Percentiles rank a stretch among this genome's conserved stretches.
Evolutionary conservation across 2,797 vertebrate genomes (phyloP).

Genomic region (Gobio occitaniae): DNA sequence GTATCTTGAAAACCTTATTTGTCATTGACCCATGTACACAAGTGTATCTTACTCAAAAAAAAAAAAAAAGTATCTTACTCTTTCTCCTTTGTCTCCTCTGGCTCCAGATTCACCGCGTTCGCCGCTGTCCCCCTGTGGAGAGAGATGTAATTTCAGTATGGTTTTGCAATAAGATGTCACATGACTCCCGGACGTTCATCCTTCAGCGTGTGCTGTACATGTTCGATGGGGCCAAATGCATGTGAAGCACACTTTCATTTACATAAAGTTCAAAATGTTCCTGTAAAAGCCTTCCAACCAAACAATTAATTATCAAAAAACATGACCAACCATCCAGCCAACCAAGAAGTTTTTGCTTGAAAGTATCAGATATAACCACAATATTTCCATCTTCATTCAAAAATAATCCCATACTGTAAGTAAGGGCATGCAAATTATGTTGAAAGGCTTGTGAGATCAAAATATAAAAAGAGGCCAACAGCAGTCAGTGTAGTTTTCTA

Average conservation of each 20-base stretch:
- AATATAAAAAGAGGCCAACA: background rate
- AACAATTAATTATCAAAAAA: background rate
- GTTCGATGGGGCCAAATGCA: background rate
- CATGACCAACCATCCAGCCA: background rate
- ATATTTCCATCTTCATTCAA: background rate
- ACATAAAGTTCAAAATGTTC: background rate
- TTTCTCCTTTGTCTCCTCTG: conserved; percentile 85
- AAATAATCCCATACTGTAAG: background rate
- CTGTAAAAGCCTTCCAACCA: background rate
- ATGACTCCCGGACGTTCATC: background rate
- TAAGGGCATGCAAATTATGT: background rate
- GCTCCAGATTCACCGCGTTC: conserved; percentile 81
- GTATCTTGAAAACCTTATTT: too few species aligned
- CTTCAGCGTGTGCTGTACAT: background rate
- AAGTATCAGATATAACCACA: background rate
- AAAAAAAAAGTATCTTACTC: conserved; percentile 71
- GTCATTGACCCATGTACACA: background rate
- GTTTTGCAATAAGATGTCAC: background rate
- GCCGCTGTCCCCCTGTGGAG: conserved; percentile 84
- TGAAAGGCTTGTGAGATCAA: background rate
- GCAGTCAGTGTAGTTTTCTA: background rate
- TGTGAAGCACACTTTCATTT: background rate
- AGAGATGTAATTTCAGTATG: conserved; percentile 48
- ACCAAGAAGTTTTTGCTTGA: background rate
- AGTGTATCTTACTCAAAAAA: background rate